Evolutionary conservation across 2,113 vertebrate species (phyloP).

Genomic region (Puffinus mauretanicus): DNA sequence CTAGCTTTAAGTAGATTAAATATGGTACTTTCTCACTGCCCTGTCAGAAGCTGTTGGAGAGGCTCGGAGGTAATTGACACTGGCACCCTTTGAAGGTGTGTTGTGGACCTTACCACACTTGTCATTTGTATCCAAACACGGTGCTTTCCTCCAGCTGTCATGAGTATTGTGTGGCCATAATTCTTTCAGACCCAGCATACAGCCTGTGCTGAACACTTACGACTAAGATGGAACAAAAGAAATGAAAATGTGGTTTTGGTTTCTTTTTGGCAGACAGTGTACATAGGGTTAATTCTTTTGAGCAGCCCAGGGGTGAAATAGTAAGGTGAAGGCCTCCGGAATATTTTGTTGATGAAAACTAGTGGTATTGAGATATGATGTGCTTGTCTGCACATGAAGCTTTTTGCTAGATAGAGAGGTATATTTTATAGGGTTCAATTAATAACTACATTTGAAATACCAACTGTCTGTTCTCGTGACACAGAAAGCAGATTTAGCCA

Average conservation of each 20-base stretch:
- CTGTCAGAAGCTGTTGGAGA: slow-evolving; percentile 58
- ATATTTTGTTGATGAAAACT: slow-evolving; percentile 45
- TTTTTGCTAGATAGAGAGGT: slow-evolving; percentile 1
- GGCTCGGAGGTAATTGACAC: slow-evolving; percentile 54
- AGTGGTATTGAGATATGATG: not conserved
- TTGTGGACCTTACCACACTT: slow-evolving; percentile 56
- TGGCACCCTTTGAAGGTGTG: slow-evolving; percentile 48
- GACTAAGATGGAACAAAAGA: slow-evolving; percentile 65
- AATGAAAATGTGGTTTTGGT: slow-evolving; percentile 72
- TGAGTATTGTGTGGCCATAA: slow-evolving; percentile 56
- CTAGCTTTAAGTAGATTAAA: slow-evolving; percentile 68
- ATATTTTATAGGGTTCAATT: not conserved
- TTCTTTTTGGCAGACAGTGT: slow-evolving; percentile 73
- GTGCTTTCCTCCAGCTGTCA: slow-evolving; percentile 49
- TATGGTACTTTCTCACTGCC: slow-evolving; percentile 41
- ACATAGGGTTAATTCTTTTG: slow-evolving; percentile 61
- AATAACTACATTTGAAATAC: not conserved
- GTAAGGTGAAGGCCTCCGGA: not conserved
- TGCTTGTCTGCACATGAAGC: slow-evolving; percentile 11
- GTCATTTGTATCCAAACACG: slow-evolving; percentile 63
- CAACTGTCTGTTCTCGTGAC: not conserved
- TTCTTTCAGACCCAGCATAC: slow-evolving; percentile 46
- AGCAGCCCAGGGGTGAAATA: slow-evolving; percentile 31
- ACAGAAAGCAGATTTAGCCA: not conserved
- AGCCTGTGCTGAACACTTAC: slow-evolving; percentile 50